Base-by-base conservation (phyloP, 2,797 vertebrate genomes). In the Sardinella longiceps region DNA sequence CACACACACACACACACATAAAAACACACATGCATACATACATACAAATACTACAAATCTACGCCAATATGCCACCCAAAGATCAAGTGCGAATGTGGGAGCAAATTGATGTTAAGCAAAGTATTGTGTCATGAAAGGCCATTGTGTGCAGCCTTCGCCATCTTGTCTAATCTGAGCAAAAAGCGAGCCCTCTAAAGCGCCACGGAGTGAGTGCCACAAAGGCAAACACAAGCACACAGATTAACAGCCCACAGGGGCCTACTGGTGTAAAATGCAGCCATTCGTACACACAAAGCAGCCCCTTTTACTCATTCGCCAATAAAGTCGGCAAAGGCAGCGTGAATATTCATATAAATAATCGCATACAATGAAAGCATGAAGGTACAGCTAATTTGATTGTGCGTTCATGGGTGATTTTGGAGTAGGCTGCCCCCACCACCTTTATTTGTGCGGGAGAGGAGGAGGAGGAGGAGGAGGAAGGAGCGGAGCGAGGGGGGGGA, bases 351-450 rank as follows among this genome's bases (percentile, higher is more conserved):
- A 80, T 48, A 58, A 84, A 84, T 77, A 37, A 82, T 58, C 48
- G 46, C 81, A 48, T 84, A 84, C 50, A 51, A 80, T 60, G 51
- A 88, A 81, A 84, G 81, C 85, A 83, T 45, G 66, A n/a, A 63
- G 56, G 58, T 74, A 39, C 25, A 56, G 82, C 80, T 82, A 82
- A 82, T 82, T 81, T 56, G 77, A 83, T 86, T 81, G 84, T 50
- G 58, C 53, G 80, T 84, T 84, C 84, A 70, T 50, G 80, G 53
- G 83, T 82, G 56, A 84, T 87, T 84, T 39, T 43, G 20, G 83
- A 63, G 81, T 30, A 45, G 82, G 80, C 39, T 12, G 37, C 18
- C 37, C 25, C 18, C 33, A 77, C 80, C 53, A 80, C 53, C 58
- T 80, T 56, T 45, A 45, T 80, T 80, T 80, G 77, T 39, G 58